phyloP scores from a whole-genome alignment of 2,797 vertebrate genomes.

The Ibycter americanus region DNA sequence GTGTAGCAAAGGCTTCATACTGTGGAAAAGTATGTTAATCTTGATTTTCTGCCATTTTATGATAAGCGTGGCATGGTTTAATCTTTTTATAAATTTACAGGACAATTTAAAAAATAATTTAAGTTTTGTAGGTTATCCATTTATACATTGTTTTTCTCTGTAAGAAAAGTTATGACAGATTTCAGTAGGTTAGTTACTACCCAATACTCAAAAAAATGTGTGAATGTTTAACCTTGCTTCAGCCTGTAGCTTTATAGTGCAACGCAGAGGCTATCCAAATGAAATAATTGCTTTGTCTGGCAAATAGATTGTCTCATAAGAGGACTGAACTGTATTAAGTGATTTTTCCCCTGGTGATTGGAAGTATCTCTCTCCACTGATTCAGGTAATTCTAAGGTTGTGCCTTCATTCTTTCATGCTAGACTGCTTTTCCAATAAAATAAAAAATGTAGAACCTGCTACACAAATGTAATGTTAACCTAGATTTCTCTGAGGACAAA shows the following conservation, averaged over 20 bases:
- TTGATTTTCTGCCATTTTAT: not conserved
- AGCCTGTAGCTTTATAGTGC: not conserved
- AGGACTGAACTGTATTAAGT: constrained; percentile 62
- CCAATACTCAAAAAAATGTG: not conserved
- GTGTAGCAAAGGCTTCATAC: not conserved
- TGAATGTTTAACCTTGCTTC: constrained; percentile 29
- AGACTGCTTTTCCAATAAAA: constrained; percentile 83
- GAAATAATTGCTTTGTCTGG: constrained; percentile 63
- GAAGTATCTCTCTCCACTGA: constrained; percentile 74
- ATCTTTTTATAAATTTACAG: not conserved
- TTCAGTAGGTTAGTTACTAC: not conserved
- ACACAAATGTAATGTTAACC: constrained; percentile 86
- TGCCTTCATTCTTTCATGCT: constrained; percentile 80
- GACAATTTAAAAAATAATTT: not conserved
- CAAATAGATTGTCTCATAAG: constrained; percentile 68
- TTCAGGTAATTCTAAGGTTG: constrained; percentile 81
- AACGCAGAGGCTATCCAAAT: constrained; percentile 33
- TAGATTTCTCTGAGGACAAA: constrained; percentile 75
- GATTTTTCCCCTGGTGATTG: constrained; percentile 63
- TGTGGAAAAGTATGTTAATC: not conserved
- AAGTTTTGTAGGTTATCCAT: not conserved
- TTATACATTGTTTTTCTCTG: not conserved
- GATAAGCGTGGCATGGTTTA: not conserved
- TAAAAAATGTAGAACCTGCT: constrained; percentile 83
- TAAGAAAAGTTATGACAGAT: not conserved